Evolutionary conservation across 1,140 invertebrate genomes (phyloP).

Genomic region (Latrodectus geometricus): DNA sequence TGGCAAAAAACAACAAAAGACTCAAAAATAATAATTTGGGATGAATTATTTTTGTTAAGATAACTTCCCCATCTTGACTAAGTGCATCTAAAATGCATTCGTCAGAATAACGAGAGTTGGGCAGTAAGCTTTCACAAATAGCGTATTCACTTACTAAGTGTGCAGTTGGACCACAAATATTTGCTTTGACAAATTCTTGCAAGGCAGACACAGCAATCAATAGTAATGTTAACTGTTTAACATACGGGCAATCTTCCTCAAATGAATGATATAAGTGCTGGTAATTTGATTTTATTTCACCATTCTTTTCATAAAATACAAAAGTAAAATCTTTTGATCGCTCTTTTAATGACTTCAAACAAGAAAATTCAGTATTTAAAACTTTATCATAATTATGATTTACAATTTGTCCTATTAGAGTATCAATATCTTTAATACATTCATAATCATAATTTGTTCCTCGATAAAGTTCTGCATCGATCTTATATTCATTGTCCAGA

Average conservation of each 20-base stretch:
- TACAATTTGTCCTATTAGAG: background rate
- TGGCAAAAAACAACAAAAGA: conserved; percentile 74
- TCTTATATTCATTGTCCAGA: background rate
- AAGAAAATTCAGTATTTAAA: background rate
- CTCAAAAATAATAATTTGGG: conserved; percentile 78
- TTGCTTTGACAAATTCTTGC: conserved; percentile 82
- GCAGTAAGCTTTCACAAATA: conserved; percentile 59
- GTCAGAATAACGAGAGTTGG: background rate
- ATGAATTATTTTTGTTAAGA: conserved; percentile 74
- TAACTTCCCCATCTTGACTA: conserved; percentile 65
- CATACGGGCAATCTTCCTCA: background rate
- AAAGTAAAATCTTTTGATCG: background rate
- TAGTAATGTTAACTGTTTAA: conserved; percentile 66
- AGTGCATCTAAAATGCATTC: background rate
- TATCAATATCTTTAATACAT: background rate
- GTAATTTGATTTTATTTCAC: background rate
- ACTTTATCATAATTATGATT: background rate
- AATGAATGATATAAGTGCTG: background rate
- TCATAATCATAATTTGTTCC: background rate
- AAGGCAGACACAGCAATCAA: conserved; percentile 75
- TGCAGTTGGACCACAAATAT: conserved; percentile 81
- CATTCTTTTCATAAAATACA: background rate
- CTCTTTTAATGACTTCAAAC: background rate
- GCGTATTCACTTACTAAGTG: background rate
- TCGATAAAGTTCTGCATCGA: background rate